Evolutionary conservation across 2,797 vertebrate genomes (phyloP).

Genomic region (Chaetophractus vellerosus): DNA sequence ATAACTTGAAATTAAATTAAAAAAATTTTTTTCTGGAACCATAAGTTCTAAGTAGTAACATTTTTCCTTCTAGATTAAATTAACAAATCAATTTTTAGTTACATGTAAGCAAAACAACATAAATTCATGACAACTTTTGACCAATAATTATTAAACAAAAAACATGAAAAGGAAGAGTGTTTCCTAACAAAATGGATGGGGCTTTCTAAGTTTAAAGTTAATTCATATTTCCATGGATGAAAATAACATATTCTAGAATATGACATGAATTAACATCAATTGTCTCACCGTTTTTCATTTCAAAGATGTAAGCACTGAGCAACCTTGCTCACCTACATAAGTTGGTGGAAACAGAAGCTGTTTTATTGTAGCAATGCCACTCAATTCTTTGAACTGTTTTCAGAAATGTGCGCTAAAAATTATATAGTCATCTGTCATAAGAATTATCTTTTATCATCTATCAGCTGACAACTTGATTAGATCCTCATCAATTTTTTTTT

Average conservation of each 20-base stretch:
- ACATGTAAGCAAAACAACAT: slow-evolving; percentile 12
- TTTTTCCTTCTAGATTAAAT: neutral
- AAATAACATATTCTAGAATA: slow-evolving; percentile 6
- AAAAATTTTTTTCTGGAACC: neutral
- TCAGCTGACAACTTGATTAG: slow-evolving; percentile 72
- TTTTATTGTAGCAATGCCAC: neutral
- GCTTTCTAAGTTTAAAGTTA: neutral
- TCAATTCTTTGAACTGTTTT: neutral
- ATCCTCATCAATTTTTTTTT: slow-evolving; percentile 63
- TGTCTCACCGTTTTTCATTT: neutral
- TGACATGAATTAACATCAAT: neutral
- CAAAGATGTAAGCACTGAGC: neutral
- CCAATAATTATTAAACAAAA: slow-evolving; percentile 1
- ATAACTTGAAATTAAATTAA: neutral
- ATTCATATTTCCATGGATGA: neutral
- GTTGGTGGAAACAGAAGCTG: neutral
- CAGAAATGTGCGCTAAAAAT: slow-evolving; percentile 41
- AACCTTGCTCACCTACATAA: neutral
- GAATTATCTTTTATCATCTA: slow-evolving; percentile 43
- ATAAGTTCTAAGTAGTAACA: neutral
- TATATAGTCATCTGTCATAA: slow-evolving; percentile 24
- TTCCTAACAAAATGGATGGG: neutral
- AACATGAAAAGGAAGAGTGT: neutral
- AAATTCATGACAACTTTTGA: neutral
- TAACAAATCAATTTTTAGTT: slow-evolving; percentile 38